These are phyloP conservation scores for Anarsia innoxiella DNA, from an alignment of 2,888 invertebrate species.

Conservation along the genomic window DNA sequence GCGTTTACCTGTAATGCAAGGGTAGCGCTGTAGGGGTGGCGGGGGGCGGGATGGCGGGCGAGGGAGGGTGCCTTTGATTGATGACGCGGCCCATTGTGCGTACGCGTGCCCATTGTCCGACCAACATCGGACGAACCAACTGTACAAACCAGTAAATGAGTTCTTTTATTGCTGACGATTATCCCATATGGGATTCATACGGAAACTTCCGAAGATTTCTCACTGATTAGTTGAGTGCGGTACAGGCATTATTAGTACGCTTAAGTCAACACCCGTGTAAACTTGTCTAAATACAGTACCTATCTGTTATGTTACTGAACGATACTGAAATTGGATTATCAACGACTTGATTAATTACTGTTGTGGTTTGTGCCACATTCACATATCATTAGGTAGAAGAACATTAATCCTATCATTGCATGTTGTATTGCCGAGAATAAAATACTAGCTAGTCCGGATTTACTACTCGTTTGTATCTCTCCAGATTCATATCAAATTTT, in stretches of 20 bases:
- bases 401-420: no score
- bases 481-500: conserved; percentile 10
- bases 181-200: conserved; percentile 32
- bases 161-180: conserved; percentile 47
- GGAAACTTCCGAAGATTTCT: conserved; percentile 28
- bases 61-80: conserved; percentile 48
- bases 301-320: no score
- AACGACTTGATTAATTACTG: no score
- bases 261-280: no score
- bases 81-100: conserved; percentile 56
- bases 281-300: no score
- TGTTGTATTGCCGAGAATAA: not conserved
- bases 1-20: conserved; percentile 32
- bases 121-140: conserved; percentile 59
- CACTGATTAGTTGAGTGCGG: conserved; percentile 24
- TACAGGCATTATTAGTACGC: no score
- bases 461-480: conserved; percentile 10
- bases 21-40: conserved; percentile 20
- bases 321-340: no score
- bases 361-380: no score
- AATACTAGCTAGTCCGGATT: conserved; percentile 2
- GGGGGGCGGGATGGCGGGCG: conserved; percentile 21
- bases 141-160: conserved; percentile 44
- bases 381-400: no score
- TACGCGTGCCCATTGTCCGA: conserved; percentile 58